Evolutionary conservation across 2,888 invertebrate species (phyloP).

Genomic region (Papilio protenor): DNA sequence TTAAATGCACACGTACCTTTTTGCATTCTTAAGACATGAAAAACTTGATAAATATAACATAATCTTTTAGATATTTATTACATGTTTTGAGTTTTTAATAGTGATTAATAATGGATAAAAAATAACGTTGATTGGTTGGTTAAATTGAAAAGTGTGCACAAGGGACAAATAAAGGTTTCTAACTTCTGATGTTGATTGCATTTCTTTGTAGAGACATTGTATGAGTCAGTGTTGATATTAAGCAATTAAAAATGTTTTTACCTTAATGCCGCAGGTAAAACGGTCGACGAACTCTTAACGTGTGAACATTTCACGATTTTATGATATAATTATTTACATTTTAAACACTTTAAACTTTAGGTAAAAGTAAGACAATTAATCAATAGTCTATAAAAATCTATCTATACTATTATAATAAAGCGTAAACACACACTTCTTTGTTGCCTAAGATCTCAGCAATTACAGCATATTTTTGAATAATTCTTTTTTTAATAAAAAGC

Average conservation of each 20-base stretch:
- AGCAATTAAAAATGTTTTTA: conserved; percentile 18
- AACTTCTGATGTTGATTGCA: background rate
- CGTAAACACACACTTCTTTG: too few species aligned
- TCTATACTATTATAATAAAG: too few species aligned
- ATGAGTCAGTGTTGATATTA: background rate
- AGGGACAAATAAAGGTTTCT: too few species aligned
- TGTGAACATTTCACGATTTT: conserved; percentile 28
- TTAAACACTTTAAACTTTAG: too few species aligned
- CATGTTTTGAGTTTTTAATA: background rate
- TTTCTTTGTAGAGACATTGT: background rate
- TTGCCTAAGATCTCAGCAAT: too few species aligned
- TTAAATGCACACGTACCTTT: conserved; percentile 55
- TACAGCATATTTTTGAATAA: too few species aligned
- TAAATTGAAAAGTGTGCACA: too few species aligned
- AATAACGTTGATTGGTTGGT: too few species aligned
- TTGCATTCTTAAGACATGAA: conserved; percentile 54
- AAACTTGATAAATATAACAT: conserved; percentile 44
- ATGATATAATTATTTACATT: background rate
- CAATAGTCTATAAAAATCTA: too few species aligned
- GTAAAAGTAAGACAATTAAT: too few species aligned
- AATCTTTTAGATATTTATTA: background rate
- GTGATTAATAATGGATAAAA: too few species aligned
- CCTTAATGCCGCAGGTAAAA: conserved; percentile 16
- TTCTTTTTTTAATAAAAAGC: too few species aligned
- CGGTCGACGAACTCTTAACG: conserved; percentile 36